Base-by-base conservation (phyloP, 2,888 invertebrate genomes). In the Odontothrips loti region DNA sequence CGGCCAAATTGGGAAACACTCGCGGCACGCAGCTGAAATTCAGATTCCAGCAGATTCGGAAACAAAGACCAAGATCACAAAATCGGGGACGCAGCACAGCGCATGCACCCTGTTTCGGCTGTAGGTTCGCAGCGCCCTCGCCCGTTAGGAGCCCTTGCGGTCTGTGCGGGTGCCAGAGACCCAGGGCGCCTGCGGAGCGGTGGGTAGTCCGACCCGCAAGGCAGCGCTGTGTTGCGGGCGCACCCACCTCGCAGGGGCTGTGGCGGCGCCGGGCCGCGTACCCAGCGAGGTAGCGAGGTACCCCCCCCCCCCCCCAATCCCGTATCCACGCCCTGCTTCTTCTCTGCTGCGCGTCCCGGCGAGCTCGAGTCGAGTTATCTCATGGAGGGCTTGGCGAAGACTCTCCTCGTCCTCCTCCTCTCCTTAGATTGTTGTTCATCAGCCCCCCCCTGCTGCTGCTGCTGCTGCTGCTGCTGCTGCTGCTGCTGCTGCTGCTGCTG, bases 401-500 rank as follows among this genome's bases (percentile, higher is more conserved):
- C 68, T 23, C 68, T 23, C 68, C 23, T 11, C 17, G 2, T 2
- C 63, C n/a, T 11, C 20, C n/a, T 23, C 20, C 68, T 68, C 68
- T 23, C 68, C 68, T 68, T 68, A 68, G 68, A 23, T 23, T 68
- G 68, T 68, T 68, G 68, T 68, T 68, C 68, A 68, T 68, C 68
- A 68, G 68, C 23, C 68, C 68, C 68, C 11, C 68, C 34, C n/a
- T 43, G 34, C 2, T 2, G 34, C 6, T 43, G 34, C 34, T 43
- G 34, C 34, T 43, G 34, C 34, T 43, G 34, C 34, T 43, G 34
- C 34, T 43, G 34, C 34, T 6, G 34, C n/a, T n/a, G n/a, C n/a
- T 43, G 34, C 2, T 2, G 34, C 6, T 43, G 34, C 34, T 43
- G 34, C 34, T 43, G 34, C 34, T 43, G 34, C 34, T 43, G 34